Evolutionary conservation across 2,113 vertebrate genomes (phyloP), one percentile per base, ranked within the genome.

Genomic region (Myotis lucifugus): DNA sequence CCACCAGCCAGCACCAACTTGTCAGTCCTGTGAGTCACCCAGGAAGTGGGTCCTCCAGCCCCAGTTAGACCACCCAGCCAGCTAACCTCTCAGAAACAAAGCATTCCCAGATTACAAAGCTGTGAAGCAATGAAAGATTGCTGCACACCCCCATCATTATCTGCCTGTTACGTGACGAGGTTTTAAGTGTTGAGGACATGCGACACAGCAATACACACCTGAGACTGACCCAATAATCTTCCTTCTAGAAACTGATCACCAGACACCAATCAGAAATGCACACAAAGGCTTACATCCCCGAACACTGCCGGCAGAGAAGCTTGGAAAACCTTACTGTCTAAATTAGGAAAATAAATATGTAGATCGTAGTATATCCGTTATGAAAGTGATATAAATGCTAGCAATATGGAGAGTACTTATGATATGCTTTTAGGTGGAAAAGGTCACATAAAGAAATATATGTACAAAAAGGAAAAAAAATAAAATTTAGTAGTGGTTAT

Each of bases 331-430:
- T 56, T 79, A 73, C n/a, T 83, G 17, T 88, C 54, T 95, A 88
- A 78, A 74, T 42, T 69, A 77, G 64, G 37, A 88, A 84, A 84
- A 84, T 74, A 29, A 72, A 40, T 76, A 46, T 61, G 14, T 25
- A 64, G 34, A 42, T 93, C 14, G 12, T 7, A 86, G 23, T 77
- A 70, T 17, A 78, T 29, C 32, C 54, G 66, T 32, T 90, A 77
- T 66, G 46, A 91, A 95, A 87, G 46, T 50, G 83, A 66, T 66
- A 90, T 83, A 73, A 88, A 94, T 52, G 46, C 27, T 76, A 86
- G 42, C 32, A 87, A 13, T 73, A 59, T 46, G n/a, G 18, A 84
- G 10, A 86, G 56, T 72, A 48, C 0, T 67, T 96, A 52, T 8
- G 25, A 85, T 32, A 89, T 17, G 37, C 23, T 66, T 93, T 83